phyloP scores from a whole-genome alignment of 2,113 vertebrate genomes.

The Montifringilla adamsi region DNA sequence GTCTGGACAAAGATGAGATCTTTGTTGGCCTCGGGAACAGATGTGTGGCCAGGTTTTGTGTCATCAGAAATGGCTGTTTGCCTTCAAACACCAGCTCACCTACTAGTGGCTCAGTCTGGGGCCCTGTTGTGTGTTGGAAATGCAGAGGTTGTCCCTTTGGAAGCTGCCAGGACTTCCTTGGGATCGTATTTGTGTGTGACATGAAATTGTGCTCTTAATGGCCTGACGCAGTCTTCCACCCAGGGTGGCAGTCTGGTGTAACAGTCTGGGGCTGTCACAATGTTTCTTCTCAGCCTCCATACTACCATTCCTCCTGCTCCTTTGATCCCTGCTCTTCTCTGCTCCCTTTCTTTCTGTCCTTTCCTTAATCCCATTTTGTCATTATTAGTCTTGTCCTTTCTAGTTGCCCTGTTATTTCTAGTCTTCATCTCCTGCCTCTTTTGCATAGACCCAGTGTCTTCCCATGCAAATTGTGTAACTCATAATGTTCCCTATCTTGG shows the following conservation, averaged over 20 bases:
- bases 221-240: not conserved
- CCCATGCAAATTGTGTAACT: not conserved
- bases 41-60: not conserved
- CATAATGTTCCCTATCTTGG: not conserved
- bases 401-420: not conserved
- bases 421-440: not conserved
- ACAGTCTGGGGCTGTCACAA: not conserved
- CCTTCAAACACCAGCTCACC: not conserved
- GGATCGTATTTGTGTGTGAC: not conserved
- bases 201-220: accelerated
- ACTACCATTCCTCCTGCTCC: not conserved
- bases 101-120: not conserved
- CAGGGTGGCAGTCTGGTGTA: not conserved
- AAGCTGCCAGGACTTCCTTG: not conserved
- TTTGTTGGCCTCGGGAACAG: not conserved
- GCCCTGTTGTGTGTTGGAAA: not conserved
- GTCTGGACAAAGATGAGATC: not conserved
- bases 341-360: not conserved
- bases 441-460: not conserved
- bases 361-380: not conserved
- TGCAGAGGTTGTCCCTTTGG: not conserved
- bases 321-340: not conserved
- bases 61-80: not conserved
- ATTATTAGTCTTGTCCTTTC: not conserved
- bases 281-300: not conserved